Evolutionary conservation across 2,113 vertebrate species (phyloP).

Genomic region (Callithrix jacchus): DNA sequence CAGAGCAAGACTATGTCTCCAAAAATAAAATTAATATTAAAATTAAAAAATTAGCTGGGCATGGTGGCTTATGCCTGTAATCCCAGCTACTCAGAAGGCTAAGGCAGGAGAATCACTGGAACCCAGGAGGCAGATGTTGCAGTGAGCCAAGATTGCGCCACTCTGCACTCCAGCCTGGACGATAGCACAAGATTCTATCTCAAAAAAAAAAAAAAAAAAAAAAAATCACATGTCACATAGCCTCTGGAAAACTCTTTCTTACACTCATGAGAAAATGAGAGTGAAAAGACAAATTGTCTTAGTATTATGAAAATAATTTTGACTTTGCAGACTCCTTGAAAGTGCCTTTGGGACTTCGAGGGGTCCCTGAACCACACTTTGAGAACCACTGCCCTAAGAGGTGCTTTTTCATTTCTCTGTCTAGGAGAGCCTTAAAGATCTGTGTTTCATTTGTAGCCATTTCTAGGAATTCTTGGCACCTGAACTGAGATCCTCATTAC

Average conservation of each 20-base stretch:
- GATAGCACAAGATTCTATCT: not conserved
- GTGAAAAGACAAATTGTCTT: conserved; percentile 1
- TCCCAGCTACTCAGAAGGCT: not conserved
- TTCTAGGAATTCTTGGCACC: conserved; percentile 6
- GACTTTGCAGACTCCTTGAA: not conserved
- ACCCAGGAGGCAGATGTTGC: not conserved
- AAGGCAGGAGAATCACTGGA: not conserved
- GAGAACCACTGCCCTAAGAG: conserved; percentile 8
- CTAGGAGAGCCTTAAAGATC: not conserved
- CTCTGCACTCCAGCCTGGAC: not conserved
- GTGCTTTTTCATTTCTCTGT: not conserved
- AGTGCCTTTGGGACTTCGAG: not conserved
- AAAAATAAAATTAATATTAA: too few relatives aligned
- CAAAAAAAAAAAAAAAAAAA: not conserved
- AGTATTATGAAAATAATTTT: conserved; percentile 30
- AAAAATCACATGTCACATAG: not conserved
- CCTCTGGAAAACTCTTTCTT: not conserved
- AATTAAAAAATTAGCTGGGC: not conserved
- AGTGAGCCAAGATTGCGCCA: not conserved
- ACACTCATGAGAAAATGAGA: not conserved
- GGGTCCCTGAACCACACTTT: not conserved
- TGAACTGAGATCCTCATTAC: not conserved
- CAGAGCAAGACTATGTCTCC: too few relatives aligned
- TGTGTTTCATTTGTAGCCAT: not conserved
- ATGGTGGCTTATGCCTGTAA: not conserved